Base-by-base conservation (phyloP, 1,140 invertebrate genomes). In the Ceratoteleas bidentatus region DNA sequence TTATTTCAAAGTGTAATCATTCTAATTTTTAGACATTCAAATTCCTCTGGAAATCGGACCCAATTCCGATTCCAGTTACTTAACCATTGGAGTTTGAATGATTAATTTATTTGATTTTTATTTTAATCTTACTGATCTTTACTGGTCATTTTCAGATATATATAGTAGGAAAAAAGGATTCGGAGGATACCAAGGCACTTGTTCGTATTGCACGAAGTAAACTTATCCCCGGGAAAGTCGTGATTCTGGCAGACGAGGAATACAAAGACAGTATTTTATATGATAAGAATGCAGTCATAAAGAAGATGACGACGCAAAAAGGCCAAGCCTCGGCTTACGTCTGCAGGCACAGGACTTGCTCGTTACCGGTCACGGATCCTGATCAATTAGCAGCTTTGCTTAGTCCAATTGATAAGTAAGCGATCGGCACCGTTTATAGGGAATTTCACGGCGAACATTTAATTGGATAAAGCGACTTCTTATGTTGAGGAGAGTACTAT, bases 321-420 rank as follows among this genome's bases (percentile, higher is more conserved):
- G 91, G 90, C 88, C 73, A 92, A 64, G 93, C 96, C 0, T 94
- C 95, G 0, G 96, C 95, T 8, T 97, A 96, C 87, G 95, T 97
- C 13, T 98, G 97, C 88, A 93, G 95, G 49, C 94, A 96, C 84
- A 94, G 94, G 78, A 92, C 94, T 8, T 98, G 97, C 85, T 95
- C 94, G 0, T 90, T 97, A 73, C 96, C 96, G 3, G 94, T 97
- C 13, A 95, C 94, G 0, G 94, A 94, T 64, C 93, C 94, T 0
- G 92, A 93, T 9, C 93, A 95, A 43, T 91, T 97, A 11, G 93
- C 93, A 38, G 90, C 90, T 47, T 90, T 94, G 56, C 91, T 96
- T 9, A 93, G 14, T 66, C 47, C 40, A 24, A 75, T 93, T 58
- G 90, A 93, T 53, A 87, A 89, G 53, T 81, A 82, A 69, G 49